phyloP scores from a whole-genome alignment of 2,113 vertebrate species.

The Alethe castanea region DNA sequence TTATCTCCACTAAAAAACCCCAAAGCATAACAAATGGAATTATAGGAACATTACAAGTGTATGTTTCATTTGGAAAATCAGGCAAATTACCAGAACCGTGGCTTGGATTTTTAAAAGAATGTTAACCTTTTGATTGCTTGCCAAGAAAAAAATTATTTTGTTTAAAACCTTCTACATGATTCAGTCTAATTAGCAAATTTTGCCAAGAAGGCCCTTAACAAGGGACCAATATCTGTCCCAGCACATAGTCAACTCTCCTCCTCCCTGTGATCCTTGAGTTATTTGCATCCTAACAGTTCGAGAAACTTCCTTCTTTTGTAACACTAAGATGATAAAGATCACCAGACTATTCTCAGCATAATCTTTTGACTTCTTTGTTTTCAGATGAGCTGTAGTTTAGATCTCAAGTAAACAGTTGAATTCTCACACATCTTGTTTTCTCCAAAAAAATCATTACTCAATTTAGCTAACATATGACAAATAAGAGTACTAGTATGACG shows the following conservation, averaged over 20 bases:
- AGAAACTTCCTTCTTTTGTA: conserved; percentile 26
- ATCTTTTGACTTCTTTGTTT: not conserved
- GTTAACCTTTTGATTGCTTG: not conserved
- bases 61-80: not conserved
- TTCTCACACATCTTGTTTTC: not conserved
- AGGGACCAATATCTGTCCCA: not conserved
- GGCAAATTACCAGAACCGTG: not conserved
- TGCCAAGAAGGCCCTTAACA: not conserved
- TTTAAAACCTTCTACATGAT: not conserved
- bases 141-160: not conserved
- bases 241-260: not conserved
- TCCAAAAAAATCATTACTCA: not conserved
- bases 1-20: not conserved
- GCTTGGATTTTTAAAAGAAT: not conserved
- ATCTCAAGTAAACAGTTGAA: not conserved
- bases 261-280: not conserved
- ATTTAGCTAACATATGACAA: not conserved
- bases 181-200: not conserved
- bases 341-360: not conserved
- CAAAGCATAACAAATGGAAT: not conserved
- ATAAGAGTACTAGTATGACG: not conserved
- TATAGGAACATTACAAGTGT: not conserved
- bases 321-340: not conserved
- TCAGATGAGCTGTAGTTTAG: not conserved
- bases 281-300: not conserved